A percentile compares a stretch with the other conserved stretches of the same genome.
These are phyloP conservation scores for Ostrea denselamellosa DNA, from an alignment of 1,140 invertebrate genomes.

Conservation along the genomic window DNA sequence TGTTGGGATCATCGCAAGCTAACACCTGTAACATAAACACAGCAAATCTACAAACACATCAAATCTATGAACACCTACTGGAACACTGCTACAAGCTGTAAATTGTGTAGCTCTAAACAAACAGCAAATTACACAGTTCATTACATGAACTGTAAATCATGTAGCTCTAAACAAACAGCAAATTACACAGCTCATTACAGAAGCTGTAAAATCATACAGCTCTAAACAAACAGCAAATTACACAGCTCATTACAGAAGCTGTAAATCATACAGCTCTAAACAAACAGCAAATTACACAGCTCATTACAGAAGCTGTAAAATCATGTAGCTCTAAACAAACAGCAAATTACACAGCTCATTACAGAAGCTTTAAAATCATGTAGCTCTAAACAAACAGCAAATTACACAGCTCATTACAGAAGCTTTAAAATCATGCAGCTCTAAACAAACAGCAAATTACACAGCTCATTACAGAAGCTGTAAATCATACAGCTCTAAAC, in stretches of 20 bases:
- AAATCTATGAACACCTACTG: too few relatives aligned
- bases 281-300: too few relatives aligned
- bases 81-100: not conserved
- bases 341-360: not conserved
- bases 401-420: not conserved
- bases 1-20: not conserved
- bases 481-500: not conserved
- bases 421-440: not conserved
- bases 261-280: not conserved
- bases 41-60: too few relatives aligned
- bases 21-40: not conserved
- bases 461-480: not conserved
- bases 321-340: not conserved
- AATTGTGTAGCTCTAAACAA: not conserved
- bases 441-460: not conserved
- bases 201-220: not conserved
- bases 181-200: too few relatives aligned
- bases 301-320: not conserved
- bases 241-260: not conserved
- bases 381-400: not conserved
- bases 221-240: too few relatives aligned
- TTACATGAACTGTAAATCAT: not conserved
- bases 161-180: not conserved
- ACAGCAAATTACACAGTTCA: not conserved
- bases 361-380: not conserved